Conservation (phyloP, 2,113 vertebrate species). For the Serranochromis macrocephalus region DNA sequence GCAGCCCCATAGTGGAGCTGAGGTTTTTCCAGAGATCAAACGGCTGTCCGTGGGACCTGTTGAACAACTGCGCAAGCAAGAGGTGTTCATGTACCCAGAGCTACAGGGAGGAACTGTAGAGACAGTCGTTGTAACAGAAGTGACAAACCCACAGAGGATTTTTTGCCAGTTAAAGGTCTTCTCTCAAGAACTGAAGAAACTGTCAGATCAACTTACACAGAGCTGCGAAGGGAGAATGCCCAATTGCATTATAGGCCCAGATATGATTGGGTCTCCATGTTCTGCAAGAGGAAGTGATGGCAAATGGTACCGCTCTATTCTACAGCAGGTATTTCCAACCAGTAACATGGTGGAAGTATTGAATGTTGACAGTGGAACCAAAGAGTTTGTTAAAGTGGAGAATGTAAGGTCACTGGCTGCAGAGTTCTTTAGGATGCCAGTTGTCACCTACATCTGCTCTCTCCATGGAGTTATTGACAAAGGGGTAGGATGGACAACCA, state of each 20-base stretch:
- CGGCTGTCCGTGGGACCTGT: background rate
- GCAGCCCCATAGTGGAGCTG: background rate
- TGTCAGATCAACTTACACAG: slow-evolving; percentile 76
- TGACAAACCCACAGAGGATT: slow-evolving; percentile 77
- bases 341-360: slow-evolving; percentile 77
- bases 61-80: slow-evolving; percentile 24
- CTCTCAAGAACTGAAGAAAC: slow-evolving; percentile 77
- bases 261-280: slow-evolving; percentile 79
- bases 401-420: slow-evolving; percentile 72
- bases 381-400: slow-evolving; percentile 73
- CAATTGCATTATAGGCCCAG: slow-evolving; percentile 34
- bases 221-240: slow-evolving; percentile 51
- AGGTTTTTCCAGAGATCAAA: background rate
- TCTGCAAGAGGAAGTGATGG: slow-evolving; percentile 81
- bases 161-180: slow-evolving; percentile 87
- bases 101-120: slow-evolving; percentile 77
- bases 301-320: slow-evolving; percentile 83
- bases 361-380: slow-evolving; percentile 84
- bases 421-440: slow-evolving; percentile 85
- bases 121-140: slow-evolving; percentile 80
- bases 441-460: slow-evolving; percentile 85
- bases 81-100: slow-evolving; percentile 80
- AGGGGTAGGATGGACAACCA: slow-evolving; percentile 75
- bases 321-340: slow-evolving; percentile 73
- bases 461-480: slow-evolving; percentile 78